Evolutionary conservation across 2,888 invertebrate genomes (phyloP).

Genomic region (Galeopsomyia nigrocyanea): DNA sequence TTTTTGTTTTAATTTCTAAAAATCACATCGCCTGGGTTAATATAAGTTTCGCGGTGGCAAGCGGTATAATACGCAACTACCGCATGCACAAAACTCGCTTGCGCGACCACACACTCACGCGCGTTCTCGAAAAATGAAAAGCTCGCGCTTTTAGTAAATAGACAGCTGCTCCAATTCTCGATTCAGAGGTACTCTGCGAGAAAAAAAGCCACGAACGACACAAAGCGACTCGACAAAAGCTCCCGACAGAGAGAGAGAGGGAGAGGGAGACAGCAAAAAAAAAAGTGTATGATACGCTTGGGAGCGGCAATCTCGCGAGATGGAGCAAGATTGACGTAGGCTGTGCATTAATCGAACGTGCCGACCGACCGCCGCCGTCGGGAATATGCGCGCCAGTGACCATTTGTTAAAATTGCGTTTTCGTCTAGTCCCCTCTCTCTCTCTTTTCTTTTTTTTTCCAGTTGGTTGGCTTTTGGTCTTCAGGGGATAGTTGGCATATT

Average conservation of each 20-base stretch:
- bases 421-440: neutral
- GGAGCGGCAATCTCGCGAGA: conserved; percentile 26
- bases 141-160: no score
- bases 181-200: no score
- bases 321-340: conserved; percentile 16
- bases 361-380: conserved; percentile 4
- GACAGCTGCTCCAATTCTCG: no score
- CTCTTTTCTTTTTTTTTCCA: conserved; percentile 7
- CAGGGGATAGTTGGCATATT: conserved; percentile 16
- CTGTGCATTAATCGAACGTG: neutral
- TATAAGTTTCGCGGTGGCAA: no score
- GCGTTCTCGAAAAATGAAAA: no score
- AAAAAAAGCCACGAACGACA: conserved; percentile 20
- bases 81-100: no score
- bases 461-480: conserved; percentile 1
- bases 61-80: no score
- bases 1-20: no score
- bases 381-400: conserved; percentile 20
- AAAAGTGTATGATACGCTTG: conserved; percentile 11
- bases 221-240: neutral
- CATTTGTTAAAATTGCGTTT: conserved; percentile 38
- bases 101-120: no score
- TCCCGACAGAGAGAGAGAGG: neutral
- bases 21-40: no score
- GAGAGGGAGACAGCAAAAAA: neutral